These are phyloP conservation scores for Nebria salina DNA, from an alignment of 2,888 invertebrate genomes.

Conservation along the genomic window DNA sequence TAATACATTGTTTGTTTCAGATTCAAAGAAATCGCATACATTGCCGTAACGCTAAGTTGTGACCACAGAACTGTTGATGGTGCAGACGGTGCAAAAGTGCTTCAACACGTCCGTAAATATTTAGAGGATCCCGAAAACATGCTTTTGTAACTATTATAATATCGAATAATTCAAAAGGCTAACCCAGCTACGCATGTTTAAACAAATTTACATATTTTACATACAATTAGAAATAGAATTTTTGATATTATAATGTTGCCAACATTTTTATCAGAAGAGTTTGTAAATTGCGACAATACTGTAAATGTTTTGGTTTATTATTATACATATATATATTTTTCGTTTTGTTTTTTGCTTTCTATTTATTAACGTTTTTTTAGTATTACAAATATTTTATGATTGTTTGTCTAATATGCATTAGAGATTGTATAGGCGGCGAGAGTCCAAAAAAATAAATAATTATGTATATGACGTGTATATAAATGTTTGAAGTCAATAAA, in stretches of 20 bases:
- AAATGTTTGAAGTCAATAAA: constrained; percentile 44
- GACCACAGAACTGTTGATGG: constrained; percentile 99
- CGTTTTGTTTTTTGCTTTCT: not conserved
- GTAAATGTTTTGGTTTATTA: not conserved
- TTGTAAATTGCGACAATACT: constrained; percentile 13
- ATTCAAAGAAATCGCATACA: constrained; percentile 76
- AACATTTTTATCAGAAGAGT: constrained; percentile 9
- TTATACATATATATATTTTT: not conserved
- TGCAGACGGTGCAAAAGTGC: constrained; percentile 96
- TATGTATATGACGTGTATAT: constrained; percentile 43
- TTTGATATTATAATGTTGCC: constrained; percentile 20
- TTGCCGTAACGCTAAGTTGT: constrained; percentile 93
- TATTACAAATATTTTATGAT: constrained; percentile 32
- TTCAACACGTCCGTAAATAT: constrained; percentile 86
- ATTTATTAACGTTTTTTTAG: constrained; percentile 35
- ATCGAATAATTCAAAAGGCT: not conserved
- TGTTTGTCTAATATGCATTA: constrained; percentile 10
- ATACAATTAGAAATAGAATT: constrained; percentile 18
- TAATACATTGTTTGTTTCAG: constrained; percentile 62
- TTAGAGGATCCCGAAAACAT: constrained; percentile 94
- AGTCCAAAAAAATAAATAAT: constrained; percentile 60
- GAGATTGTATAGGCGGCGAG: constrained; percentile 12
- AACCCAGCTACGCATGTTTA: constrained; percentile 19
- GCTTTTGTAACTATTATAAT: constrained; percentile 74
- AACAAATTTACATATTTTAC: constrained; percentile 27